phyloP scores from a whole-genome alignment of 2,888 invertebrate species.

The Drosophila ustulata region DNA sequence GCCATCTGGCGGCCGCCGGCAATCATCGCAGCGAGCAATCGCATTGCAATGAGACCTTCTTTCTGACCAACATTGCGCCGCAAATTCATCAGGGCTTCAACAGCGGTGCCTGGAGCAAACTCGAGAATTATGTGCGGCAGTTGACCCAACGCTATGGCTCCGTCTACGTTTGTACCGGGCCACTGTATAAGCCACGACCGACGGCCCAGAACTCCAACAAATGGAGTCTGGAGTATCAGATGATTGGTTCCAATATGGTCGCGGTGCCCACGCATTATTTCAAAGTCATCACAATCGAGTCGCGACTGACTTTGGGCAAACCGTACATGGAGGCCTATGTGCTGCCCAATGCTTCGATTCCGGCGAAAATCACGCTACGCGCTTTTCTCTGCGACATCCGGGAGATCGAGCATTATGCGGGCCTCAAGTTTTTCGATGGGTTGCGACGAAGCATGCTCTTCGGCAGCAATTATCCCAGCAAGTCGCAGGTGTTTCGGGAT shows the following conservation, averaged over 20 bases:
- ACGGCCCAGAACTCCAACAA: slow-evolving; percentile 88
- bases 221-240: slow-evolving; percentile 94
- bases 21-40: slow-evolving; percentile 93
- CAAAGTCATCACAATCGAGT: slow-evolving; percentile 94
- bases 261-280: slow-evolving; percentile 99
- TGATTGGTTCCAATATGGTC: slow-evolving; percentile 95
- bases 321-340: slow-evolving; percentile 96
- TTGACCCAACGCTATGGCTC: slow-evolving; percentile 89
- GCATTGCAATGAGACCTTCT: slow-evolving; percentile 95
- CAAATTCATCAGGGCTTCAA: slow-evolving; percentile 97
- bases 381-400: slow-evolving; percentile 94
- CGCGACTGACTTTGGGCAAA: slow-evolving; percentile 86
- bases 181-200: slow-evolving; percentile 94
- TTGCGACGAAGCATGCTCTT: slow-evolving; percentile 89
- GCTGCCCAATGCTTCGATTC: slow-evolving; percentile 94
- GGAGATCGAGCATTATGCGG: slow-evolving; percentile 94
- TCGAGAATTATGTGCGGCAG: slow-evolving; percentile 93
- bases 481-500: slow-evolving; percentile 64
- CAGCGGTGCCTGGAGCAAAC: slow-evolving; percentile 93
- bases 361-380: slow-evolving; percentile 89
- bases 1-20: slow-evolving; percentile 98
- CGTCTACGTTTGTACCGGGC: slow-evolving; percentile 96
- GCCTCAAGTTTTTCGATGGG: slow-evolving; percentile 95
- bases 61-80: slow-evolving; percentile 96
- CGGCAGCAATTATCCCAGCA: slow-evolving; percentile 71